A percentile compares a stretch with the other conserved stretches of the same genome.
Conservation (phyloP, 1,140 invertebrate genomes). For the Heliothis virescens region DNA sequence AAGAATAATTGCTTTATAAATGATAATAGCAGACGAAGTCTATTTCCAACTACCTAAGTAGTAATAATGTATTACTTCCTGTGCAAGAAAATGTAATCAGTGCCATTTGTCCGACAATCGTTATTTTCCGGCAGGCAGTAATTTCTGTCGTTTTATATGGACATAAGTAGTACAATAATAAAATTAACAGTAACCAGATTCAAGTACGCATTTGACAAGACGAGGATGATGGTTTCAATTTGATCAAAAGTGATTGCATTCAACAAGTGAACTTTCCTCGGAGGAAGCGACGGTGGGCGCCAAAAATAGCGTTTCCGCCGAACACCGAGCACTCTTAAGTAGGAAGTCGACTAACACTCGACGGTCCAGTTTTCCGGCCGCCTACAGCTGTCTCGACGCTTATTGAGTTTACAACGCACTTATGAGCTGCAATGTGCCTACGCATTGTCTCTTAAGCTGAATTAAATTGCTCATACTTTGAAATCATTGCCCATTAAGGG, state of each 20-base stretch:
- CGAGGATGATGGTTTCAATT: conserved; percentile 49
- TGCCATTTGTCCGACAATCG: conserved; percentile 32
- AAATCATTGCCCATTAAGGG: conserved; percentile 74
- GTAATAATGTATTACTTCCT: conserved; percentile 40
- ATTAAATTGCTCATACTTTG: conserved; percentile 81
- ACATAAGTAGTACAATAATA: neutral
- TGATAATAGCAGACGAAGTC: conserved; percentile 36
- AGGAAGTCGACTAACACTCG: conserved; percentile 81
- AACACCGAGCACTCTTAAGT: conserved; percentile 77
- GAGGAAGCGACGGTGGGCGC: conserved; percentile 80
- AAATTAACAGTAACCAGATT: neutral
- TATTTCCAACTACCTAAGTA: conserved; percentile 7
- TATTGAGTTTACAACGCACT: conserved; percentile 83
- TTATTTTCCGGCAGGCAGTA: conserved; percentile 33
- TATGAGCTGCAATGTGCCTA: conserved; percentile 78
- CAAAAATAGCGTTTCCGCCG: conserved; percentile 84
- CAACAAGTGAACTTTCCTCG: conserved; percentile 78
- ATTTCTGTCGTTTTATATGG: conserved; percentile 23
- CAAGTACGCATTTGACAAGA: conserved; percentile 12
- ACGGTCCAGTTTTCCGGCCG: conserved; percentile 79
- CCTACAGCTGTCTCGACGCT: conserved; percentile 79
- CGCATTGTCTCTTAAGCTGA: conserved; percentile 79
- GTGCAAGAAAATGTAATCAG: conserved; percentile 30
- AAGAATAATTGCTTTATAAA: conserved; percentile 39
- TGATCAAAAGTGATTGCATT: conserved; percentile 68